Conservation (phyloP, 2,797 vertebrate species). For the Pipistrellus kuhlii region DNA sequence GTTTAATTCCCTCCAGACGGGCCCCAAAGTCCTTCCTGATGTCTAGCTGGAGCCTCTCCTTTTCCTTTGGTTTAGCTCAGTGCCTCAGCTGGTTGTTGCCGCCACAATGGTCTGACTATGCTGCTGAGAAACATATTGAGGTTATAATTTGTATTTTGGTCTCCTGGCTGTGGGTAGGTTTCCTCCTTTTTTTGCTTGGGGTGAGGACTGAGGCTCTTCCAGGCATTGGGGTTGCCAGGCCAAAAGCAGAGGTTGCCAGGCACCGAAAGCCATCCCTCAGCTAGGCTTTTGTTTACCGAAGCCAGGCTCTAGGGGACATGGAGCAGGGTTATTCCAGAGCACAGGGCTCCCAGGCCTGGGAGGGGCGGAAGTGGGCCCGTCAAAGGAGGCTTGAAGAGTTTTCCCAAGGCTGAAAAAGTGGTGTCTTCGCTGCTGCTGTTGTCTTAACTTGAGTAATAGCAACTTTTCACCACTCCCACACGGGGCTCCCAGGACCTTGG, state of each 20-base stretch:
- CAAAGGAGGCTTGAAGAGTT: neutral
- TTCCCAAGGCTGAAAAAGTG: slow-evolving; percentile 41
- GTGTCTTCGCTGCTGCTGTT: neutral
- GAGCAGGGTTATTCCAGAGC: neutral
- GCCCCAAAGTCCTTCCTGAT: slow-evolving; percentile 1
- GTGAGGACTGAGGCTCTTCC: neutral
- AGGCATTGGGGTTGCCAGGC: slow-evolving; percentile 29
- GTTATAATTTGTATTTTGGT: slow-evolving; percentile 41
- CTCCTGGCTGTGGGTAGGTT: neutral
- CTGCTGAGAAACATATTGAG: neutral
- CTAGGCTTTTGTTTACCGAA: slow-evolving; percentile 61
- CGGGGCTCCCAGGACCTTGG: neutral
- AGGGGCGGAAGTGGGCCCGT: neutral
- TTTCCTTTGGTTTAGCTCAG: neutral
- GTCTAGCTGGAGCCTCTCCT: neutral
- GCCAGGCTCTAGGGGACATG: neutral
- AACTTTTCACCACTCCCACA: neutral
- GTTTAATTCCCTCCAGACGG: neutral
- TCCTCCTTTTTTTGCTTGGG: slow-evolving; percentile 10
- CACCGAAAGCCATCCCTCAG: neutral
- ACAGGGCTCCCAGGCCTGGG: neutral
- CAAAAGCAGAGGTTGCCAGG: slow-evolving; percentile 64
- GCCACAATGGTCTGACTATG: neutral
- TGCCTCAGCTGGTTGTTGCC: neutral
- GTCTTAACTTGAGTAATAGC: neutral